Evolutionary conservation across 1,140 invertebrate species (phyloP).

Genomic region (Meloidogyne floridensis): DNA sequence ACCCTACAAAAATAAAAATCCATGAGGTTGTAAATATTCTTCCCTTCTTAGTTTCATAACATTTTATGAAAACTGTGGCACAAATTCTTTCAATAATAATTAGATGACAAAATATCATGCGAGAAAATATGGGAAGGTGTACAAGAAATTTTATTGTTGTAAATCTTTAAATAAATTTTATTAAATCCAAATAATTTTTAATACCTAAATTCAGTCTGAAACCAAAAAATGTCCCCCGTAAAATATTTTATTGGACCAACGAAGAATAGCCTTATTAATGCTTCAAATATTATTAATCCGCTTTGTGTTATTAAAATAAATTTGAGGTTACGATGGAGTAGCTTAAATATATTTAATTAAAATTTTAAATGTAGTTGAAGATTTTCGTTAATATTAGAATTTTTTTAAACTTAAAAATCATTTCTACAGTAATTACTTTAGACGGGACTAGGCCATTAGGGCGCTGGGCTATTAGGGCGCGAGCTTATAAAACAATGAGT

Average conservation of each 20-base stretch:
- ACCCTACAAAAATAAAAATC: conserved; percentile 1
- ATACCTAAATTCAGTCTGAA: not conserved
- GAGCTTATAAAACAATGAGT: too few species aligned
- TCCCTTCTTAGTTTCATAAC: not conserved
- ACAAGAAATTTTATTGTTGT: not conserved
- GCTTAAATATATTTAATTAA: not conserved
- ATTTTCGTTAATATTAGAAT: too few species aligned
- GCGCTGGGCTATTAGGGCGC: too few species aligned
- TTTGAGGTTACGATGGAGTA: not conserved
- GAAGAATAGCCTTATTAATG: not conserved
- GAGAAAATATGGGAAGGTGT: not conserved
- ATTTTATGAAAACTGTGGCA: not conserved
- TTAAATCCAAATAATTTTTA: not conserved
- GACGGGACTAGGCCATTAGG: too few species aligned
- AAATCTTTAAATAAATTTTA: not conserved
- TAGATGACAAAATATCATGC: not conserved
- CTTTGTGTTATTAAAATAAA: not conserved
- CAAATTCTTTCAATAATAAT: not conserved
- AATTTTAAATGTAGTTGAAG: not conserved
- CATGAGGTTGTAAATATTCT: not conserved
- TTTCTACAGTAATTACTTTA: too few species aligned
- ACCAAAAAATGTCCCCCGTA: not conserved
- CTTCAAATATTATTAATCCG: not conserved
- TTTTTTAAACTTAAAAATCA: too few species aligned
- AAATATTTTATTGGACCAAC: not conserved